phyloP scores from a whole-genome alignment of 1,140 invertebrate species.

The Lepidostoma basale region DNA sequence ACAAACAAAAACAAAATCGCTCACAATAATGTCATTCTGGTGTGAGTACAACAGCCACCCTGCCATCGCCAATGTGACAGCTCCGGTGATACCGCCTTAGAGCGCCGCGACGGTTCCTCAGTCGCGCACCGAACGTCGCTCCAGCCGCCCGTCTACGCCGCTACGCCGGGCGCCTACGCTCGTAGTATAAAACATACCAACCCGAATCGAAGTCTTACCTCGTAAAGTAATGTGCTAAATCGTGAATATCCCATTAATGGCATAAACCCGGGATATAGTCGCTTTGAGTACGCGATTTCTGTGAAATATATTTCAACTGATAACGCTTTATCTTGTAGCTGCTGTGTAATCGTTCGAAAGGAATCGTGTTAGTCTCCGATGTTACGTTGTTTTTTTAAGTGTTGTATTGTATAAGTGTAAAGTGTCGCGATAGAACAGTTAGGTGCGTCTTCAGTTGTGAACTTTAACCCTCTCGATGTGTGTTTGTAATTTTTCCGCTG shows the following conservation, averaged over 20 bases:
- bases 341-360: slow-evolving; percentile 36
- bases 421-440: background rate
- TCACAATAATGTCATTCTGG: slow-evolving; percentile 22
- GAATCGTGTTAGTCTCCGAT: slow-evolving; percentile 30
- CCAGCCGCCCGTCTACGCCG: slow-evolving; percentile 21
- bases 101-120: slow-evolving; percentile 31
- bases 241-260: slow-evolving; percentile 12
- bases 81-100: slow-evolving; percentile 13
- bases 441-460: background rate
- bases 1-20: slow-evolving; percentile 30
- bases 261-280: slow-evolving; percentile 1
- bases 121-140: slow-evolving; percentile 32
- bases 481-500: no score
- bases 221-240: slow-evolving; percentile 15
- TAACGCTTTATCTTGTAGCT: slow-evolving; percentile 21
- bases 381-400: slow-evolving; percentile 15
- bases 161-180: background rate
- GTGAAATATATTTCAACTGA: slow-evolving; percentile 30
- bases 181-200: background rate
- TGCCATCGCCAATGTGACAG: background rate
- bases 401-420: no score
- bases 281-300: slow-evolving; percentile 10
- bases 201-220: slow-evolving; percentile 9
- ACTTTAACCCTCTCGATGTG: no score
- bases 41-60: slow-evolving; percentile 1